Percentiles rank a stretch among this genome's conserved stretches.
Conservation (phyloP, 1,140 invertebrate species). For the Cotesia vestalis region DNA sequence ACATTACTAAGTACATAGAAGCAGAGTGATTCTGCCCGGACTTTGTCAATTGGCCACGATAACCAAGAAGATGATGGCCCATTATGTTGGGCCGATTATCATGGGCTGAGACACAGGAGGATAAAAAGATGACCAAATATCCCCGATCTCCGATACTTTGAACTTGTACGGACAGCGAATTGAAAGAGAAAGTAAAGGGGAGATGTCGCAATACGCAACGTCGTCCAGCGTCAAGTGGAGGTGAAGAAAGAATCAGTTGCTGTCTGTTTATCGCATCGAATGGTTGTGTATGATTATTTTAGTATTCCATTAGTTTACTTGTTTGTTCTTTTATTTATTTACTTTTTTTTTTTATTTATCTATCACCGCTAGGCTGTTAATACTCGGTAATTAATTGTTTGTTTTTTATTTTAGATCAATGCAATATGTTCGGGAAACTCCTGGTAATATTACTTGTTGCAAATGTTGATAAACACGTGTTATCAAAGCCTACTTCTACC, state of each 20-base stretch:
- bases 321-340: too few species aligned
- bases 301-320: neutral
- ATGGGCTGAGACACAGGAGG: slow-evolving; percentile 15
- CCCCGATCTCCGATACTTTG: slow-evolving; percentile 21
- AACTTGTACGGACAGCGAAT: slow-evolving; percentile 32
- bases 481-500: slow-evolving; percentile 34
- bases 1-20: neutral
- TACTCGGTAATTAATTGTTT: neutral
- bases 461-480: slow-evolving; percentile 12
- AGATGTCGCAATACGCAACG: slow-evolving; percentile 35
- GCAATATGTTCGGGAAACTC: slow-evolving; percentile 10
- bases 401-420: neutral
- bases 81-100: too few species aligned
- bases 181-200: slow-evolving; percentile 41
- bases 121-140: slow-evolving; percentile 12
- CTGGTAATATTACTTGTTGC: slow-evolving; percentile 7
- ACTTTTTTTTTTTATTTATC: too few species aligned
- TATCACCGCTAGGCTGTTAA: neutral
- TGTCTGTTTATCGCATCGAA: slow-evolving; percentile 8
- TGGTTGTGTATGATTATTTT: slow-evolving; percentile 1
- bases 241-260: slow-evolving; percentile 29
- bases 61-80: too few species aligned
- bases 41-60: too few species aligned
- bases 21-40: neutral
- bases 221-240: neutral